Evolutionary conservation across 2,113 vertebrate genomes (phyloP).

Genomic region (Chloroceryle aenea): DNA sequence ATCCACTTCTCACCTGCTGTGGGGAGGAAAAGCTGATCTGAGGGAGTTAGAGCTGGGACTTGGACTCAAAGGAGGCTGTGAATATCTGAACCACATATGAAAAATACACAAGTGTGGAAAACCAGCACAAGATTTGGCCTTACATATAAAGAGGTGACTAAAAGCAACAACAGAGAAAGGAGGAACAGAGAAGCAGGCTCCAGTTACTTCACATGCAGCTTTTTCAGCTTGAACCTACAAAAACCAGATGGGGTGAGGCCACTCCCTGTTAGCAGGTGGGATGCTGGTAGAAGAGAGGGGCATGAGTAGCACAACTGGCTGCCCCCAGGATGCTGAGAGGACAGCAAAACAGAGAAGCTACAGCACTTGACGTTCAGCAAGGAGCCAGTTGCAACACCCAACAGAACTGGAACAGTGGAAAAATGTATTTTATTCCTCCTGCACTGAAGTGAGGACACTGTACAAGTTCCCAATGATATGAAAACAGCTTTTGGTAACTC

Average conservation of each 20-base stretch:
- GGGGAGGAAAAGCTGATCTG: background rate
- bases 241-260: background rate
- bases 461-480: background rate
- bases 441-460: background rate
- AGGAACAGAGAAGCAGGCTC: background rate
- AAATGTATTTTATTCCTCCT: conserved; percentile 58
- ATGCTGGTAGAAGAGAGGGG: background rate
- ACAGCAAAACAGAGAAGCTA: background rate
- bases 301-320: background rate
- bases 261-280: background rate
- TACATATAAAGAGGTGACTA: fast-evolving
- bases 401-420: conserved; percentile 11
- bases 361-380: background rate
- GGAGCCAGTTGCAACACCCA: background rate
- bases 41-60: background rate
- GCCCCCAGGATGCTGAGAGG: background rate
- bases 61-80: background rate
- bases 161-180: background rate
- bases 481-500: background rate
- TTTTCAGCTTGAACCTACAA: background rate
- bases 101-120: background rate
- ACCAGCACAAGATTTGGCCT: background rate
- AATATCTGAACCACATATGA: background rate
- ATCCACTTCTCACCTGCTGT: background rate
- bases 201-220: background rate